Percentiles rank a stretch among this genome's conserved stretches.
Conservation (phyloP, 2,113 vertebrate genomes). For the Pseudorhombus dupliciocellatus region DNA sequence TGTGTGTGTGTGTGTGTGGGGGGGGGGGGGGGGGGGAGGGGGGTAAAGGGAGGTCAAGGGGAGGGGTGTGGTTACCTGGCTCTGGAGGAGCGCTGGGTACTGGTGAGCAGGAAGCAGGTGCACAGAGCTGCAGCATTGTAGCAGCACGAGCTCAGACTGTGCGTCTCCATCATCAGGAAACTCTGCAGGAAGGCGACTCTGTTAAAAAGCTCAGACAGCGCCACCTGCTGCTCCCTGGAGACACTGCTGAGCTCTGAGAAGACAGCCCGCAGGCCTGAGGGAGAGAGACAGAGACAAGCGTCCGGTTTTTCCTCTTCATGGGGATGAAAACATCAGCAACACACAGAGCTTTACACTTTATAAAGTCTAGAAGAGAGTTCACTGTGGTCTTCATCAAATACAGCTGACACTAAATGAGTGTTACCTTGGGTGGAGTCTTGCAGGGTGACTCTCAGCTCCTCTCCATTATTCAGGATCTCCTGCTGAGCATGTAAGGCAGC, state of each 20-base stretch:
- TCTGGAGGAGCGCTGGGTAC: constrained; percentile 78
- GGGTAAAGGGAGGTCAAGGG: constrained; percentile 23
- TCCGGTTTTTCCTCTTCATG: too few relatives aligned
- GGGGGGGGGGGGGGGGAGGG: not conserved
- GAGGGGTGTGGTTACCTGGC: constrained; percentile 76
- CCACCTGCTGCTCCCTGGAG: constrained; percentile 81
- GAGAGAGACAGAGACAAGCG: not conserved
- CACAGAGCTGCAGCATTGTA: constrained; percentile 81
- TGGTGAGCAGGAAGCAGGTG: constrained; percentile 77
- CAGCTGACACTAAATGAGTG: rapidly evolving
- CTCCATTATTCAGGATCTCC: constrained; percentile 81
- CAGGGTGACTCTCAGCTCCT: constrained; percentile 78
- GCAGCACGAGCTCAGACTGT: constrained; percentile 80
- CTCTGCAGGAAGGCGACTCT: constrained; percentile 83
- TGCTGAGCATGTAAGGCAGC: constrained; percentile 80
- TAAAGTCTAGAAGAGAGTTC: not conserved
- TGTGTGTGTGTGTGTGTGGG: too few relatives aligned
- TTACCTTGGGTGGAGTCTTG: constrained; percentile 82
- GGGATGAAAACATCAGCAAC: not conserved
- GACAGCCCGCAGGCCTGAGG: constrained; percentile 75
- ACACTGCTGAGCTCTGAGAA: constrained; percentile 80
- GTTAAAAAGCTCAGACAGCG: constrained; percentile 83
- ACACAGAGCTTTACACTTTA: not conserved
- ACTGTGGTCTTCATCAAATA: not conserved
- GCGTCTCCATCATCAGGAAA: constrained; percentile 83